Evolutionary conservation across 2,888 invertebrate species (phyloP).

Genomic region (Abrostola triplasia): DNA sequence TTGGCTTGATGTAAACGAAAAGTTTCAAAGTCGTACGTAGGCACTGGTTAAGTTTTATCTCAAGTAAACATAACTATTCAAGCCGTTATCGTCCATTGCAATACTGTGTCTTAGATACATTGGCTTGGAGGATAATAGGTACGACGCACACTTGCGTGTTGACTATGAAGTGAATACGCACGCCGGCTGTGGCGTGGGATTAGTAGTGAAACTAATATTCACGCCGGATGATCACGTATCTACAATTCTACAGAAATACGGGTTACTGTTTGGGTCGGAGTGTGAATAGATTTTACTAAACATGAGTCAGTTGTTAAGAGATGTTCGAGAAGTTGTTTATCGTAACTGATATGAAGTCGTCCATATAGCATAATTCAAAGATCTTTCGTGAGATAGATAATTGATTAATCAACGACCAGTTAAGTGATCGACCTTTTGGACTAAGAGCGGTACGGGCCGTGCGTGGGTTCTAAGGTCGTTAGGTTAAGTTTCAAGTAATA

Average conservation of each 20-base stretch:
- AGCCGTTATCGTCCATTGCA: neutral
- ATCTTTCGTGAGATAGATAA: no score
- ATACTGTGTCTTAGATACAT: neutral
- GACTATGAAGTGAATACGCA: neutral
- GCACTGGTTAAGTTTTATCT: neutral
- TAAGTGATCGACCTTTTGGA: no score
- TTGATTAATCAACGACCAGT: no score
- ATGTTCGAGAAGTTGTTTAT: no score
- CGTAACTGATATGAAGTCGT: no score
- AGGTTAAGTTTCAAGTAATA: no score
- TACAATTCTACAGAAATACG: neutral
- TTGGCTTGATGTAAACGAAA: neutral
- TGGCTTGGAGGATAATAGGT: neutral
- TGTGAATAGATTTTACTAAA: no score
- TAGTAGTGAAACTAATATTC: constrained; percentile 1
- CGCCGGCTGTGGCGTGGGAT: neutral
- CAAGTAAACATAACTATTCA: neutral
- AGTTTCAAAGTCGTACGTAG: neutral
- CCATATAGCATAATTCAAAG: no score
- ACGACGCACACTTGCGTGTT: neutral
- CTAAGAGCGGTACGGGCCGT: no score
- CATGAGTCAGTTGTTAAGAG: no score
- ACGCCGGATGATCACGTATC: neutral
- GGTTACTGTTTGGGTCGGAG: neutral
- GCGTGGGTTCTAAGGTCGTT: no score